Percentiles rank a stretch among this genome's conserved stretches.
Evolutionary conservation across 2,113 vertebrate genomes (phyloP).

Genomic region (Ondatra zibethicus): DNA sequence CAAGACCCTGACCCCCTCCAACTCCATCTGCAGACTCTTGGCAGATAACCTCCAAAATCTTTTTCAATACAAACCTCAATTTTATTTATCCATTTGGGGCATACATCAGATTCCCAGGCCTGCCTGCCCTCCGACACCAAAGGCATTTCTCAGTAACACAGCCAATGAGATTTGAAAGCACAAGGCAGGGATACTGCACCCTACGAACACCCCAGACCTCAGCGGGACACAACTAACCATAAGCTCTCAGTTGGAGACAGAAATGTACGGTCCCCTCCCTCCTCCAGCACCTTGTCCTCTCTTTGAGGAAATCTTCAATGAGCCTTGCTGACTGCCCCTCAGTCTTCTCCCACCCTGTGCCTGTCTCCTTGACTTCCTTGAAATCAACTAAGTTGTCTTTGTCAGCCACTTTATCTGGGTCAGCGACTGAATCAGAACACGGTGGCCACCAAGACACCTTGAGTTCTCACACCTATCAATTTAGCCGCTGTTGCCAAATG

Average conservation of each 20-base stretch:
- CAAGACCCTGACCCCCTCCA: neutral
- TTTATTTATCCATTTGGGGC: neutral
- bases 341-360: neutral
- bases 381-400: neutral
- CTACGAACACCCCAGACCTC: neutral
- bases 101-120: neutral
- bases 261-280: neutral
- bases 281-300: neutral
- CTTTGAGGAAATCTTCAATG: neutral
- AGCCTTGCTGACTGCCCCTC: neutral
- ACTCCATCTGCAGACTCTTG: neutral
- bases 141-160: neutral
- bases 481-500: neutral
- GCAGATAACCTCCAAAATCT: neutral
- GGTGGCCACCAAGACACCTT: neutral
- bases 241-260: neutral
- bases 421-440: conserved; percentile 21
- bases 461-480: neutral
- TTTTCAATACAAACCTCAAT: neutral
- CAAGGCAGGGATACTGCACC: neutral
- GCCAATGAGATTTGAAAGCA: neutral
- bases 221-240: too few species aligned
- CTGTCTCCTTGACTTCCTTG: neutral
- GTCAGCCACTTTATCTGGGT: conserved; percentile 24
- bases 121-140: neutral